phyloP scores from a whole-genome alignment of 2,888 invertebrate genomes.

The Saturnia japonica region DNA sequence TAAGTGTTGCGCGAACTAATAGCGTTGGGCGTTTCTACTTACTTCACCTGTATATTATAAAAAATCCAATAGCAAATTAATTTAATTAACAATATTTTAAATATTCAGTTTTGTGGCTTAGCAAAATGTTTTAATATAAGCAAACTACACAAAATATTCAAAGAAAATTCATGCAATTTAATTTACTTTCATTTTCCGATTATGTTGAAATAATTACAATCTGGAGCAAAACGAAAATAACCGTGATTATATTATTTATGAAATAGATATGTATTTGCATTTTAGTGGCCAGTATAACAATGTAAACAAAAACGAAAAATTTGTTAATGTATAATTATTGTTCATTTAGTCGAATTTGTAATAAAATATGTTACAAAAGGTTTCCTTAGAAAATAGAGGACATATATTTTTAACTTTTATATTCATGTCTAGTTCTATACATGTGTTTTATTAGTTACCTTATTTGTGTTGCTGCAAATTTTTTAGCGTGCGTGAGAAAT shows the following conservation, averaged over 20 bases:
- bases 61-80: background rate
- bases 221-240: background rate
- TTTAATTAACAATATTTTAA: background rate
- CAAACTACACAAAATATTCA: background rate
- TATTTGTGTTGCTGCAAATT: too few relatives aligned
- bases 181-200: background rate
- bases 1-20: background rate
- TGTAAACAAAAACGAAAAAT: too few relatives aligned
- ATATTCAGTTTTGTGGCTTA: background rate
- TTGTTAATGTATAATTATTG: too few relatives aligned
- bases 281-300: too few relatives aligned
- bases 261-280: too few relatives aligned
- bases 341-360: too few relatives aligned
- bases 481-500: too few relatives aligned
- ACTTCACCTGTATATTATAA: background rate
- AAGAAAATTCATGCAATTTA: background rate
- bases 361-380: too few relatives aligned
- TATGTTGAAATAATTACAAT: background rate
- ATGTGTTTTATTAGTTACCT: too few relatives aligned
- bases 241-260: background rate
- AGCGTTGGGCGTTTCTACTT: background rate
- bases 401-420: too few relatives aligned
- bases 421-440: too few relatives aligned
- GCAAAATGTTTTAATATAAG: background rate
- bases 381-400: too few relatives aligned